phyloP scores from a whole-genome alignment of 2,888 invertebrate genomes.

The Seladonia tumulorum region DNA sequence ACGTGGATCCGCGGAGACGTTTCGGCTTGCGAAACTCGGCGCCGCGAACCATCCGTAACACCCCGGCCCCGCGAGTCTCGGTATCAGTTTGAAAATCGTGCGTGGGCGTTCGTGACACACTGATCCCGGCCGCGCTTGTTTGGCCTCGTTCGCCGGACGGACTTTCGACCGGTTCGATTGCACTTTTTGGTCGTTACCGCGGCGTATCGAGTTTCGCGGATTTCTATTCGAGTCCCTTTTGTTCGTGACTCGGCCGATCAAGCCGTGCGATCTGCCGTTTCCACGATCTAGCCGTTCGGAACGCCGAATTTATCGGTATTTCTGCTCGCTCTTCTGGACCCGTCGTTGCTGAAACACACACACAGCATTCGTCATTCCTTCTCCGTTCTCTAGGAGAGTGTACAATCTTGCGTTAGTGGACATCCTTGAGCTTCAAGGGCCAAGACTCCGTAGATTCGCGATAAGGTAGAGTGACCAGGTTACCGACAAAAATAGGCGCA shows the following conservation, averaged over 20 bases:
- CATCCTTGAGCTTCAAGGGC: background rate
- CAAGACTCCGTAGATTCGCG: too few species aligned
- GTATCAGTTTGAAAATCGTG: constrained; percentile 49
- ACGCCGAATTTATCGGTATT: background rate
- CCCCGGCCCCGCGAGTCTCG: background rate
- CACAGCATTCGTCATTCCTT: background rate
- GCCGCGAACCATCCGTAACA: constrained; percentile 28
- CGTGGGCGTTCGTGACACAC: constrained; percentile 57
- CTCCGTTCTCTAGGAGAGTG: background rate
- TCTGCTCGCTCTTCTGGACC: background rate
- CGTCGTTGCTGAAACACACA: background rate
- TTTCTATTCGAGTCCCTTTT: background rate
- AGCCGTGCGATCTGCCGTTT: background rate
- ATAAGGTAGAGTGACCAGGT: too few species aligned
- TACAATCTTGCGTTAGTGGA: background rate
- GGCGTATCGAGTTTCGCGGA: constrained; percentile 22
- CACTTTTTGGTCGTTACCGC: constrained; percentile 20
- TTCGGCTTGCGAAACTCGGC: constrained; percentile 28
- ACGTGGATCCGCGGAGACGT: constrained; percentile 40
- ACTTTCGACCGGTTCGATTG: constrained; percentile 41
- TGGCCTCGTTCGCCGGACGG: constrained; percentile 52
- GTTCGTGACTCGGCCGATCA: background rate
- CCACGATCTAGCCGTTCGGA: background rate
- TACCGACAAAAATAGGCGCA: too few species aligned
- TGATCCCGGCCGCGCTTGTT: constrained; percentile 47